phyloP scores from a whole-genome alignment of 2,113 vertebrate species.

The Emydocephalus ijimae region DNA sequence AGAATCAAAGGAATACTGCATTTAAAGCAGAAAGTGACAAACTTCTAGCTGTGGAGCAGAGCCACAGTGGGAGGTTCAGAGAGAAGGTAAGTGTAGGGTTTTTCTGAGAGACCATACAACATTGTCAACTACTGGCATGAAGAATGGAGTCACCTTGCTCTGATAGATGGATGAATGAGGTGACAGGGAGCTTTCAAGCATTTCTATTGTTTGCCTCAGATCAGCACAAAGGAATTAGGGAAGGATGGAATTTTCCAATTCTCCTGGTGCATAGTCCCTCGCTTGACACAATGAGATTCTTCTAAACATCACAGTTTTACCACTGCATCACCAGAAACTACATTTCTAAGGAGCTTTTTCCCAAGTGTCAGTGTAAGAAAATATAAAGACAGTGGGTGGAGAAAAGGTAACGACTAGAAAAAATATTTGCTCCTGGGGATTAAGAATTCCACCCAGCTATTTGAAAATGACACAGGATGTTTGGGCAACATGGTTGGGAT shows the following conservation, averaged over 20 bases:
- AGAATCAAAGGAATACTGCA: background rate
- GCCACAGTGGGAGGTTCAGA: background rate
- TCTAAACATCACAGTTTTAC: background rate
- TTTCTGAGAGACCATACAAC: background rate
- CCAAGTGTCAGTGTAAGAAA: background rate
- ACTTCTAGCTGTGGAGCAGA: background rate
- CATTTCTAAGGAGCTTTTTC: background rate
- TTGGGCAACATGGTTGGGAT: background rate
- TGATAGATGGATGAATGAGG: background rate
- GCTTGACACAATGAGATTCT: background rate
- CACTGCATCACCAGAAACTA: background rate
- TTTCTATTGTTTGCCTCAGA: background rate
- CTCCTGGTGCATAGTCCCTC: background rate
- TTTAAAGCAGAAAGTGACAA: background rate
- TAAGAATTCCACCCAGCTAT: background rate
- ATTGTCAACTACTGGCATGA: background rate
- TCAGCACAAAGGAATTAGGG: background rate
- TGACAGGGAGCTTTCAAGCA: background rate
- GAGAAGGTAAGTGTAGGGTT: background rate
- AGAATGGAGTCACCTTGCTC: background rate
- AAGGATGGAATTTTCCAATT: background rate
- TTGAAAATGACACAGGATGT: background rate
- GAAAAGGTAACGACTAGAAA: background rate
- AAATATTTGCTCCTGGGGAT: background rate
- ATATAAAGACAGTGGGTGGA: background rate